phyloP scores from a whole-genome alignment of 2,888 invertebrate genomes.

The Synergus gifuensis region DNA sequence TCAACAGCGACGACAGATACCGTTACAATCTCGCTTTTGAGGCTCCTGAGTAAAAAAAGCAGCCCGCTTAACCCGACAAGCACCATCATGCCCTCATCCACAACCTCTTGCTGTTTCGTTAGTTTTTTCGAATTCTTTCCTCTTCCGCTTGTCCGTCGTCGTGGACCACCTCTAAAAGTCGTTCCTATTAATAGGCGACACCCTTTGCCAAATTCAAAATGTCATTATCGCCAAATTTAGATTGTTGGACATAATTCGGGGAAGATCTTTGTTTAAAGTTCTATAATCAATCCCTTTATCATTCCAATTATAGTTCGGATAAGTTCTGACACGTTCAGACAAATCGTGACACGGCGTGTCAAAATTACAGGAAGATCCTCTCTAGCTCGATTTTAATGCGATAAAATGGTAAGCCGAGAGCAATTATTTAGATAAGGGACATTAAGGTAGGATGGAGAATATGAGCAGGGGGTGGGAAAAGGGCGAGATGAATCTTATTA shows the following conservation, averaged over 20 bases:
- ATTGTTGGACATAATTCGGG: not conserved
- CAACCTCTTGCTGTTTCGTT: not conserved
- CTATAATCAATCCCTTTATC: not conserved
- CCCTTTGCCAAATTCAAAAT: constrained; percentile 31
- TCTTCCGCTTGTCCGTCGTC: constrained; percentile 34
- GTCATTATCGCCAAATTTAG: constrained; percentile 1
- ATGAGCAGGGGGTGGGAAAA: constrained; percentile 17
- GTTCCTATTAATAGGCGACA: constrained; percentile 70
- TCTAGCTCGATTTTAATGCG: not conserved
- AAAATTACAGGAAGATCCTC: not conserved
- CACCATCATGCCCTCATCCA: not conserved
- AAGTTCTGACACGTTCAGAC: not conserved
- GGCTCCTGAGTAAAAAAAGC: not conserved
- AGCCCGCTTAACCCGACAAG: constrained; percentile 29
- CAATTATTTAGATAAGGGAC: constrained; percentile 60
- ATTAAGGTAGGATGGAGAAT: constrained; percentile 40
- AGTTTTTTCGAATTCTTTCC: not conserved
- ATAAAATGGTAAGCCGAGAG: constrained; percentile 43
- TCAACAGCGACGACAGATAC: constrained; percentile 31
- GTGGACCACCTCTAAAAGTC: constrained; percentile 55
- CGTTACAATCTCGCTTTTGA: not conserved
- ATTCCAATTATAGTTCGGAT: not conserved
- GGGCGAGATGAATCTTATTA: constrained; percentile 57
- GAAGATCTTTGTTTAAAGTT: not conserved
- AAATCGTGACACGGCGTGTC: not conserved